Conservation (phyloP, 2,113 vertebrate species). For the Donacobius atricapilla region DNA sequence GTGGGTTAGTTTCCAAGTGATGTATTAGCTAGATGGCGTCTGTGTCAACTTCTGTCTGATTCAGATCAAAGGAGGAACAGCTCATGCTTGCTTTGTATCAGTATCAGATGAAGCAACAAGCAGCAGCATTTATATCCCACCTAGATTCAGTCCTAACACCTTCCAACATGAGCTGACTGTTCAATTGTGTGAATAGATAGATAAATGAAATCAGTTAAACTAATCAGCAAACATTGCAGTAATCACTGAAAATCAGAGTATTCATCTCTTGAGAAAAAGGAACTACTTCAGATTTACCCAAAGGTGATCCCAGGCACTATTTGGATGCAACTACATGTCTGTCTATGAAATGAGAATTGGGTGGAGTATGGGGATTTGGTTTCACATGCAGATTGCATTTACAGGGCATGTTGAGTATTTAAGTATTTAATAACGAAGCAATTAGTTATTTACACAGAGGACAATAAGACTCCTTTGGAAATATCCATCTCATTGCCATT, state of each 20-base stretch:
- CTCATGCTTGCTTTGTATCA: background rate
- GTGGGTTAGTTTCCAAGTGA: background rate
- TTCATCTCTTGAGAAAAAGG: background rate
- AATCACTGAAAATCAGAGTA: background rate
- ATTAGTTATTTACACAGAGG: conserved; percentile 41
- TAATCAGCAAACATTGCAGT: background rate
- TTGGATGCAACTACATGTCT: background rate
- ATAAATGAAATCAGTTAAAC: background rate
- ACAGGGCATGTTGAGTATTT: conserved; percentile 25
- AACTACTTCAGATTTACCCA: background rate
- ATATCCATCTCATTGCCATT: conserved; percentile 52
- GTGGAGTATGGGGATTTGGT: background rate
- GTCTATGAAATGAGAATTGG: background rate
- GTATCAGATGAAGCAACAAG: background rate
- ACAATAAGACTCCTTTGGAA: conserved; percentile 47
- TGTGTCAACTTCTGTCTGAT: background rate
- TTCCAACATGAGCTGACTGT: background rate
- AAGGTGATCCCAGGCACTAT: background rate
- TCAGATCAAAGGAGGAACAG: background rate
- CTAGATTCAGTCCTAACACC: background rate
- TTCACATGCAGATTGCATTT: conserved; percentile 16
- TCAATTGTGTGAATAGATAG: background rate
- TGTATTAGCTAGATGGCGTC: background rate
- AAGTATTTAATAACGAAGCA: conserved; percentile 56
- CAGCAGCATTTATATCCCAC: background rate